Base-by-base conservation (phyloP, 2,888 invertebrate genomes). In the Pseudolycoriella hygida region DNA sequence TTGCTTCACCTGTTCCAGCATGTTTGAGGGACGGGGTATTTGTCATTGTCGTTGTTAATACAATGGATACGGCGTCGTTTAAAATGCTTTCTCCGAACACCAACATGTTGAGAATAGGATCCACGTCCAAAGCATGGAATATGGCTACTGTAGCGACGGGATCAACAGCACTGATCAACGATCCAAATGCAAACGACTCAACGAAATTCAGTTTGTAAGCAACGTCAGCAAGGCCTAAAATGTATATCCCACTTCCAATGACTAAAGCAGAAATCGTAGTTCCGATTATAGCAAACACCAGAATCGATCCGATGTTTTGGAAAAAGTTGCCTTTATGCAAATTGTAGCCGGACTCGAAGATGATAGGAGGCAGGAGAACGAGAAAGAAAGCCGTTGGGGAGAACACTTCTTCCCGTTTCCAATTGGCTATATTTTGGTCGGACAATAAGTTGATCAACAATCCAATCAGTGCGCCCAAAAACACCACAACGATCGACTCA, bases 91-190 rank as follows among this genome's bases (percentile, higher is more conserved):
- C 76, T 19, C 90, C 96, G 70, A 98, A 98, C 2, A 98, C 97
- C 67, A 98, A 80, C 97, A 99, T 99, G 69, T 98, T 97, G 1
- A 98, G 71, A 4, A 98, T 84, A 1, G 94, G 94, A 63, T 98
- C 97, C 0, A 96, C 89, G 64, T 98, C 88, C 19, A 97, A 68
- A 2, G 96, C 96, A 67, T 97, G 93, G 60, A 98, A 98, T 53
- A 98, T 98, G 10, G 98, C 97, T 20, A 98, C 83, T 0, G 98
- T 99, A 3, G 97, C 97, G 1, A 98, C 97, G 0, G 98, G 98
- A 69, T 98, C 98, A 3, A 98, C 97, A 19, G 98, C 98, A 2
- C 96, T 97, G 61, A 98, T 96, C 49, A 94, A 67, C 0, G 96
- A 93, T 6, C 97, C 97, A 69, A 98, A 98, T 1, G 97, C 97